These are phyloP conservation scores for Eira barbara DNA, from an alignment of 2,113 vertebrate genomes.

Conservation along the genomic window DNA sequence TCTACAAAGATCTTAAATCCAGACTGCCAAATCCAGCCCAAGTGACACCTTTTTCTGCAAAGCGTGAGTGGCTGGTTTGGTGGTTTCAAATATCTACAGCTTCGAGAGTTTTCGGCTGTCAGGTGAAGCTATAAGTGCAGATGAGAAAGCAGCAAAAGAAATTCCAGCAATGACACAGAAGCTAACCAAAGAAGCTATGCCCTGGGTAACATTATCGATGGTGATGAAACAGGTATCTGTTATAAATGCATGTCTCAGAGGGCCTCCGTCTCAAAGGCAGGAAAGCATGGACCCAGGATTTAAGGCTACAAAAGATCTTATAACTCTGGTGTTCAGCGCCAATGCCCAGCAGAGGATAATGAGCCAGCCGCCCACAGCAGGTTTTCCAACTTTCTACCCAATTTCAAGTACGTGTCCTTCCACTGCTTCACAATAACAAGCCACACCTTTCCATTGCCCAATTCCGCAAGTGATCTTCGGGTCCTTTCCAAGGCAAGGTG, in stretches of 20 bases:
- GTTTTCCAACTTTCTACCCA: background rate
- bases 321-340: background rate
- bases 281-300: background rate
- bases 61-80: background rate
- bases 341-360: background rate
- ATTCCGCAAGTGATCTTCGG: background rate
- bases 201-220: background rate
- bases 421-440: background rate
- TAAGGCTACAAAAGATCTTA: background rate
- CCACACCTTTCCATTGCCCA: background rate
- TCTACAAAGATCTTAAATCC: background rate
- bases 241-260: background rate
- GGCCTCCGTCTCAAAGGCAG: background rate
- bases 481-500: background rate
- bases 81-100: background rate
- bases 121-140: background rate
- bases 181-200: background rate
- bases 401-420: background rate
- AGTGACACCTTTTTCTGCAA: background rate
- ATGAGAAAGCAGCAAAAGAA: background rate
- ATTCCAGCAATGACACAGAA: background rate
- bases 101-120: background rate
- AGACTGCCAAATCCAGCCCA: background rate
- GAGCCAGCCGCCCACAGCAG: background rate
- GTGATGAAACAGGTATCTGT: background rate